Evolutionary conservation across 2,888 invertebrate species (phyloP).

Genomic region (Drosophila cracens): DNA sequence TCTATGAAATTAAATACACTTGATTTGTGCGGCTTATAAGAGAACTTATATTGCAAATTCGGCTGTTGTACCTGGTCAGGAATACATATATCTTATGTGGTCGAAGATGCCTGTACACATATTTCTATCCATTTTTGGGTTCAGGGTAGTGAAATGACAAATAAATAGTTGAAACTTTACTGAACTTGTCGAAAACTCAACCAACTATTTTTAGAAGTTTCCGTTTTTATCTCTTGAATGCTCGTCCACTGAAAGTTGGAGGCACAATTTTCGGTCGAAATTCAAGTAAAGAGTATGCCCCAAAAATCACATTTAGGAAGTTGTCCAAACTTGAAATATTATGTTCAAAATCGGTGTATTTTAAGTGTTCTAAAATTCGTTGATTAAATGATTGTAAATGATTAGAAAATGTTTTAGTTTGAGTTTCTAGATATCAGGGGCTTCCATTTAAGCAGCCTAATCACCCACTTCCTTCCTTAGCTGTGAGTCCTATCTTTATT

Average conservation of each 20-base stretch:
- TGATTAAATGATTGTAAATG: neutral
- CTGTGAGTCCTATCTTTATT: neutral
- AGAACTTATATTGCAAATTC: neutral
- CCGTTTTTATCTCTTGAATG: neutral
- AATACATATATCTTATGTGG: neutral
- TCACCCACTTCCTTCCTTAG: too few species aligned
- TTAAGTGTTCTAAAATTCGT: neutral
- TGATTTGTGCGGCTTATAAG: neutral
- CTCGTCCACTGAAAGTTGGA: neutral
- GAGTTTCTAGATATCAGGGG: neutral
- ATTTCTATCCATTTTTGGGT: neutral
- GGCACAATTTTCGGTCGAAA: neutral
- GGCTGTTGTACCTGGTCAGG: neutral
- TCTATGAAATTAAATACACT: too few species aligned
- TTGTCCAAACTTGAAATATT: neutral
- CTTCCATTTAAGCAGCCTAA: neutral
- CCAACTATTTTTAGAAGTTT: neutral
- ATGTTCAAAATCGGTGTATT: neutral
- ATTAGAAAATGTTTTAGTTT: neutral
- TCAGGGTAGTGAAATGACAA: neutral
- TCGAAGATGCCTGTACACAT: neutral
- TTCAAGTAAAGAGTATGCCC: neutral
- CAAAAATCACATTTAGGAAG: neutral
- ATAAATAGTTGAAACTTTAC: neutral
- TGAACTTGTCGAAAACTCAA: neutral